Evolutionary conservation across 2,113 vertebrate species (phyloP).

Genomic region (Anolis sagrei): DNA sequence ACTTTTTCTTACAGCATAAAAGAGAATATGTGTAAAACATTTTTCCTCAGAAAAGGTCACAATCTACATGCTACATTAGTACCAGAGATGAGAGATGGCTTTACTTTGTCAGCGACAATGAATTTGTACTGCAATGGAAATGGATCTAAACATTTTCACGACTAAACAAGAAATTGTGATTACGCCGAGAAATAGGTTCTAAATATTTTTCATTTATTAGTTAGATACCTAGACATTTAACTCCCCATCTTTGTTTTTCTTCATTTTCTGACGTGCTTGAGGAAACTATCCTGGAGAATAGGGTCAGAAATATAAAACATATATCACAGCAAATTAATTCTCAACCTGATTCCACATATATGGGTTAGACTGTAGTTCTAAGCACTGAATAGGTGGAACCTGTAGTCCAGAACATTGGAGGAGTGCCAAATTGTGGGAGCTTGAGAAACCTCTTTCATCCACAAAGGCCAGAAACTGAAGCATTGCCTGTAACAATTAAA

Average conservation of each 20-base stretch:
- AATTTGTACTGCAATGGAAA: conserved; percentile 31
- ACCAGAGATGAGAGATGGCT: conserved; percentile 36
- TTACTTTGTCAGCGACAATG: conserved; percentile 47
- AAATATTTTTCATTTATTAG: conserved; percentile 26
- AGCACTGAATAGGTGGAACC: no score
- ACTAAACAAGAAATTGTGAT: conserved; percentile 1
- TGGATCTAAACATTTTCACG: conserved; percentile 17
- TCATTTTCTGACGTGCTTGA: conserved; percentile 5
- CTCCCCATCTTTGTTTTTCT: conserved; percentile 8
- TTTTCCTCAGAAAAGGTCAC: conserved; percentile 20
- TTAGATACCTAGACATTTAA: neutral
- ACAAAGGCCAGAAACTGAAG: no score
- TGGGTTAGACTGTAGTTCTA: no score
- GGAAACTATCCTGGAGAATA: neutral
- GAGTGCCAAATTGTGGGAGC: no score
- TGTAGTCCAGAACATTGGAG: no score
- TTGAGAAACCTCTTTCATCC: no score
- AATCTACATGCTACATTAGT: conserved; percentile 16
- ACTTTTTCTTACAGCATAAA: conserved; percentile 15
- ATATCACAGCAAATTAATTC: neutral
- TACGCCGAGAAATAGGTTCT: conserved; percentile 2
- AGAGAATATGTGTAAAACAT: neutral
- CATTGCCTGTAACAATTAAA: no score
- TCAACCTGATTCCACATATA: no score
- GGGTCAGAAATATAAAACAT: conserved; percentile 4